Evolutionary conservation across 2,888 invertebrate species (phyloP).

Genomic region (Poecilus cupreus): DNA sequence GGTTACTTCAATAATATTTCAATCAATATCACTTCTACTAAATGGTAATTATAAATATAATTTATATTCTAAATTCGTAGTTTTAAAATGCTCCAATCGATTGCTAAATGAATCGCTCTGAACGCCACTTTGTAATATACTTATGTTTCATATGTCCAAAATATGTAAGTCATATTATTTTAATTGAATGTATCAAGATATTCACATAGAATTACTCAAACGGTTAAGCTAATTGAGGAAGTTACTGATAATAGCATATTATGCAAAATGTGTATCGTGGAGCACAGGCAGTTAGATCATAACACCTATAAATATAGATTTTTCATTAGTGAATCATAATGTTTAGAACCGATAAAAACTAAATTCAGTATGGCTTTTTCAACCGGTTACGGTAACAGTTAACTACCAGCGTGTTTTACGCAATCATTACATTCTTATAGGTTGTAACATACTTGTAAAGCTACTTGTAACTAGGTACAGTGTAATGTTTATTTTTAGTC

Average conservation of each 20-base stretch:
- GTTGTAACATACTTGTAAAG: constrained; percentile 7
- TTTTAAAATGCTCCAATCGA: no score
- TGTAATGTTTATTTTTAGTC: constrained; percentile 35
- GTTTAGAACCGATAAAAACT: neutral
- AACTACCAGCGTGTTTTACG: constrained; percentile 6
- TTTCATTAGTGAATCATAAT: constrained; percentile 5
- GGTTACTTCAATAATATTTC: no score
- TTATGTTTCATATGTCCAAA: no score
- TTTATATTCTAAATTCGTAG: no score
- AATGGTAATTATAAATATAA: no score
- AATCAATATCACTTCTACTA: no score
- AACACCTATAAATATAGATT: constrained; percentile 18
- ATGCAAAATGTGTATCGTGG: neutral
- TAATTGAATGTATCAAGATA: no score
- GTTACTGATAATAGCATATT: neutral
- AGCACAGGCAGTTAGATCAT: neutral
- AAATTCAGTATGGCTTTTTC: neutral
- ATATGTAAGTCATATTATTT: no score
- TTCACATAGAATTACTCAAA: neutral
- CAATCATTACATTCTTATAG: constrained; percentile 31
- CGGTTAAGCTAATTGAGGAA: neutral
- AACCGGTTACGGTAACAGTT: constrained; percentile 31
- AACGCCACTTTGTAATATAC: no score
- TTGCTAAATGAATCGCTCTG: no score
- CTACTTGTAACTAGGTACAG: constrained; percentile 7